phyloP scores from a whole-genome alignment of 1,140 invertebrate genomes.

The Leptinotarsa texana region DNA sequence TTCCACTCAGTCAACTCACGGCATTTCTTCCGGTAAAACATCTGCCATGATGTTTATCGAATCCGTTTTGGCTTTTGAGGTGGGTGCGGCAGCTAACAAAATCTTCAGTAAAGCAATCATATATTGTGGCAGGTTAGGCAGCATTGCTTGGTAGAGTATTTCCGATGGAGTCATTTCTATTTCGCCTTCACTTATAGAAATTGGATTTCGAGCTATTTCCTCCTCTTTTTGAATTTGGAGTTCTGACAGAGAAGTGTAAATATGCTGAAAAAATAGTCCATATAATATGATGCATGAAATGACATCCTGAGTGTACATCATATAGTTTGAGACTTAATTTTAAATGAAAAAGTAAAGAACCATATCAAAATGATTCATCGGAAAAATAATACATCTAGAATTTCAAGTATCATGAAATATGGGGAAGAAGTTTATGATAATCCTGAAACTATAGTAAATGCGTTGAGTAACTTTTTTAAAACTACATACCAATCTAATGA shows the following conservation, averaged over 20 bases:
- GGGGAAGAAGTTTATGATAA: too few species aligned
- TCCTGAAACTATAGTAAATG: too few species aligned
- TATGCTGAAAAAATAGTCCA: slow-evolving; percentile 59
- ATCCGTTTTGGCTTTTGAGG: slow-evolving; percentile 97
- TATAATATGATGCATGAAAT: too few species aligned
- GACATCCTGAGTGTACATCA: too few species aligned
- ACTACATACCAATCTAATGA: too few species aligned
- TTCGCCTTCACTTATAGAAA: slow-evolving; percentile 74
- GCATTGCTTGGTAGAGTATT: slow-evolving; percentile 87
- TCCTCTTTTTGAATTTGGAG: slow-evolving; percentile 83
- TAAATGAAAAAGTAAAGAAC: too few species aligned
- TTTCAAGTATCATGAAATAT: too few species aligned
- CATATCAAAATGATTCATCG: too few species aligned
- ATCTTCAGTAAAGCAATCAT: slow-evolving; percentile 98
- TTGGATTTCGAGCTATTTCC: slow-evolving; percentile 72
- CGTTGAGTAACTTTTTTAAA: too few species aligned
- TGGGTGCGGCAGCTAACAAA: slow-evolving; percentile 93
- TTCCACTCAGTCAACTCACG: slow-evolving; percentile 58
- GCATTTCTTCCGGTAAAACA: slow-evolving; percentile 95
- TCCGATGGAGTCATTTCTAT: slow-evolving; percentile 81
- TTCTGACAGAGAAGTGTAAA: slow-evolving; percentile 83
- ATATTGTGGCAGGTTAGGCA: slow-evolving; percentile 93
- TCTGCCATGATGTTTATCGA: slow-evolving; percentile 98
- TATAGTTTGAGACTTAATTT: too few species aligned
- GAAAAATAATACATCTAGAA: too few species aligned